Evolutionary conservation across 2,888 invertebrate genomes (phyloP), one percentile per base, ranked within the genome.

Genomic region (Drosophila falleni): DNA sequence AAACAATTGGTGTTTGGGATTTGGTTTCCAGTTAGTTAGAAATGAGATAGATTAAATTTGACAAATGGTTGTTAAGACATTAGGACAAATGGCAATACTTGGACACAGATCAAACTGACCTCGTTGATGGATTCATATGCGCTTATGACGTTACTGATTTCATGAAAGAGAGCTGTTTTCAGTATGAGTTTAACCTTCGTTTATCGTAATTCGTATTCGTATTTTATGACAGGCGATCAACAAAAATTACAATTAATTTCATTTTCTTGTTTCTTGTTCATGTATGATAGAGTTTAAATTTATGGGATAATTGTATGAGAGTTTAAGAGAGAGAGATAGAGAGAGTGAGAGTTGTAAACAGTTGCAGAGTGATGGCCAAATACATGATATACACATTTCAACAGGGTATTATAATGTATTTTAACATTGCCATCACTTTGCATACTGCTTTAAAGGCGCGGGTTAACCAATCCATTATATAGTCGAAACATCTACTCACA

Each of bases 401-500:
- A 23, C 37, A 53, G 29, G 33, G 33, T 1, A 11, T 15, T 41
- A 19, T 23, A 6, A 31, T 23, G 58, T 42, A 51, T 61, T 47
- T 31, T 33, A 59, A 10, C 13, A n/a, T 33, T 46, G 51, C 75
- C 78, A 87, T 81, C 87, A 88, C 80, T 90, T 83, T 81, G 81
- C 89, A 84, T 76, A 61, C 62, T 74, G 76, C 58, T 31, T 68
- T 54, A 23, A 60, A 66, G 66, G 16, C 66, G 53, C 65, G 62
- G 53, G 50, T 79, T 60, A 78, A 83, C 71, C 73, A 65, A 73
- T 80, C 80, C 74, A 62, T 69, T 65, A 78, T 58, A 67, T 35
- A 64, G 68, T 71, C 62, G 70, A 78, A 82, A 80, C 81, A 82
- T 74, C 83, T 92, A 94, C 95, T 95, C 93, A 95, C 95, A 93